Evolutionary conservation across 2,113 vertebrate species (phyloP).

Genomic region (Periophthalmus modestus): DNA sequence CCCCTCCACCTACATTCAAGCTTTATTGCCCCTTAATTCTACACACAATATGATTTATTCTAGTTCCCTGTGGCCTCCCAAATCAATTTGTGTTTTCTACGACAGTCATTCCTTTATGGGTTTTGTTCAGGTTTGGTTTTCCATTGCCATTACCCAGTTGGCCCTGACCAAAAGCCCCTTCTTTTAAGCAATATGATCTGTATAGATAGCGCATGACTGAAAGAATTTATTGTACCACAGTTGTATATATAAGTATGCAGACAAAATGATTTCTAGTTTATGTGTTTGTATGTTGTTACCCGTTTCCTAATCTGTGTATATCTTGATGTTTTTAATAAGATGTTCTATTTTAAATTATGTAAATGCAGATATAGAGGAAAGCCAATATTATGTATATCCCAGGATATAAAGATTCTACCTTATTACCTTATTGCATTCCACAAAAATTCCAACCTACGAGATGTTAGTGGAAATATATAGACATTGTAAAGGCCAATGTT

Average conservation of each 20-base stretch:
- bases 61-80: slow-evolving; percentile 35
- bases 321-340: slow-evolving; percentile 99
- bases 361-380: slow-evolving; percentile 98
- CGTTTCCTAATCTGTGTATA: slow-evolving; percentile 99
- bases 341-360: slow-evolving; percentile 99
- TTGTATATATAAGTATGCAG: slow-evolving; percentile 98
- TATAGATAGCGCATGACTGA: slow-evolving; percentile 99
- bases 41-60: slow-evolving; percentile 61
- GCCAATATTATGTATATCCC: slow-evolving; percentile 89
- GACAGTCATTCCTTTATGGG: slow-evolving; percentile 35
- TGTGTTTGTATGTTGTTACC: slow-evolving; percentile 99
- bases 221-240: slow-evolving; percentile 95
- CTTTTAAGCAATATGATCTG: slow-evolving; percentile 99
- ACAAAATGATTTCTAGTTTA: slow-evolving; percentile 96
- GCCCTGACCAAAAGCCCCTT: slow-evolving; percentile 85
- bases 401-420: slow-evolving; percentile 90
- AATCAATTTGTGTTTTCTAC: slow-evolving; percentile 39
- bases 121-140: slow-evolving; percentile 28
- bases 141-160: slow-evolving; percentile 47
- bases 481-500: slow-evolving; percentile 91
- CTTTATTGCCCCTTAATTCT: slow-evolving; percentile 69
- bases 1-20: slow-evolving; percentile 61
- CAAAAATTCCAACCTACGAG: slow-evolving; percentile 82
- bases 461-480: slow-evolving; percentile 87
- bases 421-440: slow-evolving; percentile 89